phyloP scores from a whole-genome alignment of 2,888 invertebrate genomes.

The Pelosia muscerda region DNA sequence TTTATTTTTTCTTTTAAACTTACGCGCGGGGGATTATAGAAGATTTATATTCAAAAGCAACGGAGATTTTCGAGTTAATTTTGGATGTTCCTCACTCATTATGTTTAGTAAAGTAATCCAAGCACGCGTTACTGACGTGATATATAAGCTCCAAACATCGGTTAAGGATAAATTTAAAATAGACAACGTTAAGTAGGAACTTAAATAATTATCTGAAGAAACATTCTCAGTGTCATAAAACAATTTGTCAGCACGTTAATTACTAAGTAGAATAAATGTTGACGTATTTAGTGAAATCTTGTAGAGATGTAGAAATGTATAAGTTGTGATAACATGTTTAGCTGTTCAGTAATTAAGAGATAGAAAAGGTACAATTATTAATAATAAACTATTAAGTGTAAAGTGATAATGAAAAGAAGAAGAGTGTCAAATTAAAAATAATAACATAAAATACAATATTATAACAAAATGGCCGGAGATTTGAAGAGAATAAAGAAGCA shows the following conservation, averaged over 20 bases:
- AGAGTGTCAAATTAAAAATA: slow-evolving; percentile 72
- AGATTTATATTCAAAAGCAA: slow-evolving; percentile 72
- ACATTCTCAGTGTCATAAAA: slow-evolving; percentile 75
- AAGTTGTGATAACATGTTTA: slow-evolving; percentile 72
- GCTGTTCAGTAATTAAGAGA: slow-evolving; percentile 57
- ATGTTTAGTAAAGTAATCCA: slow-evolving; percentile 70
- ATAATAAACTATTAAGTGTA: slow-evolving; percentile 56
- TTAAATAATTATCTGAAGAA: slow-evolving; percentile 68
- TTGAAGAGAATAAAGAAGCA: slow-evolving; percentile 76
- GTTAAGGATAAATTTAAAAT: slow-evolving; percentile 73
- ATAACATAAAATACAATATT: slow-evolving; percentile 46
- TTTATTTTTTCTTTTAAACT: slow-evolving; percentile 68
- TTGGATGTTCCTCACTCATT: slow-evolving; percentile 65
- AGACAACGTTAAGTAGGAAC: slow-evolving; percentile 63
- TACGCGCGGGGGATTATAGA: slow-evolving; percentile 64
- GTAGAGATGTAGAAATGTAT: slow-evolving; percentile 62
- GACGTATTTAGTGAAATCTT: slow-evolving; percentile 75
- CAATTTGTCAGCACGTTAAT: slow-evolving; percentile 83
- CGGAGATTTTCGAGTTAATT: slow-evolving; percentile 67
- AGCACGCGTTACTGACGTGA: slow-evolving; percentile 58
- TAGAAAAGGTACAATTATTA: slow-evolving; percentile 49
- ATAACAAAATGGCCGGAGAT: slow-evolving; percentile 73
- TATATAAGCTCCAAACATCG: slow-evolving; percentile 68
- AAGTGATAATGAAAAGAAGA: slow-evolving; percentile 76
- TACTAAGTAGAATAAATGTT: slow-evolving; percentile 72